Conservation (phyloP, 2,888 invertebrate species). For the Meiosimyza decipiens region DNA sequence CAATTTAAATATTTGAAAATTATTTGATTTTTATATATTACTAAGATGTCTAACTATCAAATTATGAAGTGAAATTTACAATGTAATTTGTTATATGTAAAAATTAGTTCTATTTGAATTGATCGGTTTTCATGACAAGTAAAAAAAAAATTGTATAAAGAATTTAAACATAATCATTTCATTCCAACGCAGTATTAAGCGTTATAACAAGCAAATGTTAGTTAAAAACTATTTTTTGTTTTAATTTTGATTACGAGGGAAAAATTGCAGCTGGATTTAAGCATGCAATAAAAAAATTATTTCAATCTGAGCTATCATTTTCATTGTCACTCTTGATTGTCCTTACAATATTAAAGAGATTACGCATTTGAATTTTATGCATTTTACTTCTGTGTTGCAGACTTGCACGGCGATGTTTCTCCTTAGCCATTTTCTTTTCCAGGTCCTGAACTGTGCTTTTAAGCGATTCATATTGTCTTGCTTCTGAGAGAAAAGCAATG, state of each 20-base stretch:
- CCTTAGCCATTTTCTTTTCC: conserved; percentile 45
- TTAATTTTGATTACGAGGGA: too few species aligned
- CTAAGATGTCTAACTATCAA: too few species aligned
- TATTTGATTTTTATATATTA: too few species aligned
- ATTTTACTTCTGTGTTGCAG: conserved; percentile 49
- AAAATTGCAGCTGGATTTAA: too few species aligned
- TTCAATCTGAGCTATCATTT: conserved; percentile 38
- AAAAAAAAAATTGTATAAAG: not conserved
- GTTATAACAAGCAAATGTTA: not conserved
- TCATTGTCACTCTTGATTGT: conserved; percentile 49
- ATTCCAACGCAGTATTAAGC: conserved; percentile 13
- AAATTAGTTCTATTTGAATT: not conserved
- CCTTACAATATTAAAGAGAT: conserved; percentile 52
- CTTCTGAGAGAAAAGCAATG: conserved; percentile 30
- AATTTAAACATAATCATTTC: conserved; percentile 18
- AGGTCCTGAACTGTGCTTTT: conserved; percentile 46
- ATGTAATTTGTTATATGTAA: too few species aligned
- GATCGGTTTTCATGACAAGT: not conserved
- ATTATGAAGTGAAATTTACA: not conserved
- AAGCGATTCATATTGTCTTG: conserved; percentile 39
- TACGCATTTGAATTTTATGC: conserved; percentile 53
- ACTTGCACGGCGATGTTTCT: conserved; percentile 47
- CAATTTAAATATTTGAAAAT: too few species aligned
- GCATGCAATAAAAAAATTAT: not conserved
- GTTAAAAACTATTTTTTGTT: too few species aligned